Evolutionary conservation across 23 tunicate species (phyloP), one percentile per base, ranked within the genome.

Genomic region (Diplosoma virens): DNA sequence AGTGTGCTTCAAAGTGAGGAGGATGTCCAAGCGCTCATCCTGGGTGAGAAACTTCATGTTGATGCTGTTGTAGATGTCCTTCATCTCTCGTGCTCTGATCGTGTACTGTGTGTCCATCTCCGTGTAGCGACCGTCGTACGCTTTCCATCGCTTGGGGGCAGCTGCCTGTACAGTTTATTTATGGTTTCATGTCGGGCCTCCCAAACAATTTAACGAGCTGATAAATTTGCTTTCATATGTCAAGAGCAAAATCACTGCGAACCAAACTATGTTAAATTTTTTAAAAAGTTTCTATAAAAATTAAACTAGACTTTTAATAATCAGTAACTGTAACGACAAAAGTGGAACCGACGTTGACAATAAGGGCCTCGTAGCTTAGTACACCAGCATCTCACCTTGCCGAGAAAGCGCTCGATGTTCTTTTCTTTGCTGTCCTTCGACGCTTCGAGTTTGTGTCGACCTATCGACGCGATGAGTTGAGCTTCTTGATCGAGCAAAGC

Each of bases 31-130:
- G 21, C 99, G 33, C 47, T 95, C 99, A 71, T 95, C 99, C 32
- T 81, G 93, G 9, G 96, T 89, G 37, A 95, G 88, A 53, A 86
- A 91, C 46, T 95, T 90, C 96, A 95, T 89, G 58, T 86, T 95
- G 54, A 95, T 81, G 52, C 93, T 84, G 86, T 81, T 95, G 93
- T 89, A 95, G 0, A 95, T 80, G 47, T 95, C 96, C 60, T 95
- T 70, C 84, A 95, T 80, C 63, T 95, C 99, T 35, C 93, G 93
- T 25, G 99, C 99, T 25, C 99, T 66, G 6, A 95, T 91, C 17
- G 99, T 95, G 59, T 75, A 89, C 80, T 91, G 96, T 18, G 99
- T 95, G 78, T 95, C 99, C 99, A 95, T 95, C 76, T 89, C 93
- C 2, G 91, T 86, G 35, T 76, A 84, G 6, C 91, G 84, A 0